Conservation (phyloP, 2,797 vertebrate species). For the Takifugu ocellatus region DNA sequence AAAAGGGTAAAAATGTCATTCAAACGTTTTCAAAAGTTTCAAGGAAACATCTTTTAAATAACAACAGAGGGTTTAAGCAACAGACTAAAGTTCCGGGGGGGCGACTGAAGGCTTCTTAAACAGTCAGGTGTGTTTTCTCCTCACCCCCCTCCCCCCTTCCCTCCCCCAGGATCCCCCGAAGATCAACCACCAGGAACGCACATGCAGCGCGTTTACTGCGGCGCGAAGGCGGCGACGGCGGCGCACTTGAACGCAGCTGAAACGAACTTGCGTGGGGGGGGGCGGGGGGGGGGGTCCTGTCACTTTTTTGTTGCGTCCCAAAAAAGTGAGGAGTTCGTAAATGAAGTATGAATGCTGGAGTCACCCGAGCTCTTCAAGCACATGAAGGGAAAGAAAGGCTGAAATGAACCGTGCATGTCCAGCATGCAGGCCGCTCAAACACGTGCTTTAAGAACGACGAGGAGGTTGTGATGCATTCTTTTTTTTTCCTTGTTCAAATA, state of each 20-base stretch:
- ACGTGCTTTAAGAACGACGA: slow-evolving; percentile 86
- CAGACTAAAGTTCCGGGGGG: slow-evolving; percentile 71
- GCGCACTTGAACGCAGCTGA: slow-evolving; percentile 84
- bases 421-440: slow-evolving; percentile 98
- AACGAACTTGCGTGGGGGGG: slow-evolving; percentile 67
- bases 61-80: slow-evolving; percentile 84
- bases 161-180: slow-evolving; percentile 78
- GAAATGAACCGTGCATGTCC: slow-evolving; percentile 96
- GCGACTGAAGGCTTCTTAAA: slow-evolving; percentile 61
- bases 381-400: slow-evolving; percentile 55
- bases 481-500: slow-evolving; percentile 53
- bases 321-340: slow-evolving; percentile 92
- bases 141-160: not conserved
- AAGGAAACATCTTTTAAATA: slow-evolving; percentile 80
- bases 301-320: slow-evolving; percentile 91
- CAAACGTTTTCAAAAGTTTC: slow-evolving; percentile 86
- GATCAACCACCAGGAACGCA: slow-evolving; percentile 80
- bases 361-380: slow-evolving; percentile 92
- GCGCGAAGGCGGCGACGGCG: slow-evolving; percentile 78
- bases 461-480: slow-evolving; percentile 77
- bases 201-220: slow-evolving; percentile 79
- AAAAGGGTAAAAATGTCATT: slow-evolving; percentile 81
- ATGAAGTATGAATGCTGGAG: slow-evolving; percentile 94
- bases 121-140: slow-evolving; percentile 65
- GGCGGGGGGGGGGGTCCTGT: slow-evolving; percentile 70